Evolutionary conservation across 2,888 invertebrate genomes (phyloP).

Genomic region (Hyposoter dolosus): DNA sequence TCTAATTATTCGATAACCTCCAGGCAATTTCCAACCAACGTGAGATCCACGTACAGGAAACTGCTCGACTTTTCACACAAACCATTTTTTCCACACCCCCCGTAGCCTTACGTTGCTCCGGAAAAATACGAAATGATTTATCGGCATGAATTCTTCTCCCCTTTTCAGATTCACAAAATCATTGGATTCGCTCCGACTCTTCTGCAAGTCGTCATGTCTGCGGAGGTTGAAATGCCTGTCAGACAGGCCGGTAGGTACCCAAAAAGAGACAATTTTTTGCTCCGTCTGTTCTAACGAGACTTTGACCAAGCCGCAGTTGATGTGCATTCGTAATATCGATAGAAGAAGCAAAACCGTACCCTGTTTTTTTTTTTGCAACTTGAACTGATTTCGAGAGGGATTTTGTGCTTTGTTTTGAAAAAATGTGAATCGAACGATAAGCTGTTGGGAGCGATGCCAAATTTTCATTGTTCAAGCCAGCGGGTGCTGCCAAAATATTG

Average conservation of each 20-base stretch:
- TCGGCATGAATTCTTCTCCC: conserved; percentile 33
- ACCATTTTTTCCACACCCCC: not conserved
- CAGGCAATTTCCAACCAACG: not conserved
- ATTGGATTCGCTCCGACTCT: conserved; percentile 98
- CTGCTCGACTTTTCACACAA: not conserved
- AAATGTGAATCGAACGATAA: not conserved
- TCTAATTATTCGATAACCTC: not conserved
- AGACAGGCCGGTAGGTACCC: conserved; percentile 92
- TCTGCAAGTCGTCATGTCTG: conserved; percentile 96
- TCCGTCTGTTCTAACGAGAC: not conserved
- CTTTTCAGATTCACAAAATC: conserved; percentile 93
- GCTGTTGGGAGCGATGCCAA: not conserved
- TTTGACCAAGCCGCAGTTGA: not conserved
- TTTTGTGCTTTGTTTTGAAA: not conserved
- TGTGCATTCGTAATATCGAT: not conserved
- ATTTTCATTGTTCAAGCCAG: not conserved
- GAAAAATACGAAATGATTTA: not conserved
- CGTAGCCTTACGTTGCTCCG: no score
- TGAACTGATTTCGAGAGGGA: not conserved
- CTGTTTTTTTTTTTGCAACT: not conserved
- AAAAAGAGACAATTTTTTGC: not conserved
- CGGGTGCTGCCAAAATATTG: not conserved
- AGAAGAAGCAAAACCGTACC: not conserved
- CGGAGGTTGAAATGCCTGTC: conserved; percentile 95
- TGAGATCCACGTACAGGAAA: not conserved